phyloP scores from a whole-genome alignment of 2,113 vertebrate genomes.

The Axis porcinus region DNA sequence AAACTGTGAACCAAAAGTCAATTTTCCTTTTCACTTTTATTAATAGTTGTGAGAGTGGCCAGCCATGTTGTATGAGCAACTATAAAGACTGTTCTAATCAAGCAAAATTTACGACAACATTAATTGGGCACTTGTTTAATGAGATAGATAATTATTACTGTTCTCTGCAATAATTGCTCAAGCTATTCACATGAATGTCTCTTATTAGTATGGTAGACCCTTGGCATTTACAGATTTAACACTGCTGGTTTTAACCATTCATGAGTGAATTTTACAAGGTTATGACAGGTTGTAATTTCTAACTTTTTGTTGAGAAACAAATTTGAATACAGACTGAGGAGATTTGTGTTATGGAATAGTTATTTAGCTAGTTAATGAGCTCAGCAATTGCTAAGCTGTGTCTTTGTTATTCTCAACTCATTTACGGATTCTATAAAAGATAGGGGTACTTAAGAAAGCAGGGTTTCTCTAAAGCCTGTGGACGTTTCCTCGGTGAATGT shows the following conservation, averaged over 20 bases:
- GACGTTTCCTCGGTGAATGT: background rate
- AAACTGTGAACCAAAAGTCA: background rate
- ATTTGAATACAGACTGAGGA: conserved; percentile 6
- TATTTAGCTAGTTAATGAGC: conserved; percentile 11
- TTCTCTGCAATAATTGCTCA: conserved; percentile 27
- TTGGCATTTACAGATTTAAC: conserved; percentile 14
- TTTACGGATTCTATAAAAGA: conserved; percentile 8
- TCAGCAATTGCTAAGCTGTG: background rate
- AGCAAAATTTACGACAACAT: background rate
- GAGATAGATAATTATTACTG: conserved; percentile 22
- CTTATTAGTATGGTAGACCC: background rate
- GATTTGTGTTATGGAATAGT: background rate
- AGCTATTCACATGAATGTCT: conserved; percentile 1
- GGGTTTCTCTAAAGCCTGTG: background rate
- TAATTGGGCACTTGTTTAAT: conserved; percentile 45
- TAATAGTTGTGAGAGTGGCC: background rate
- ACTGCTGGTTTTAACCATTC: conserved; percentile 10
- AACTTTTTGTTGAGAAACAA: conserved; percentile 42
- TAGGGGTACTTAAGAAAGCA: background rate
- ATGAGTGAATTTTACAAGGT: background rate
- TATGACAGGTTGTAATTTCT: conserved; percentile 19
- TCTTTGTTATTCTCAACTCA: conserved; percentile 3
- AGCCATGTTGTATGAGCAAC: background rate
- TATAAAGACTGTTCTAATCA: background rate
- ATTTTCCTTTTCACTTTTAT: background rate